phyloP scores from a whole-genome alignment of 1,140 invertebrate species.

The Rhagoletis zephyria region DNA sequence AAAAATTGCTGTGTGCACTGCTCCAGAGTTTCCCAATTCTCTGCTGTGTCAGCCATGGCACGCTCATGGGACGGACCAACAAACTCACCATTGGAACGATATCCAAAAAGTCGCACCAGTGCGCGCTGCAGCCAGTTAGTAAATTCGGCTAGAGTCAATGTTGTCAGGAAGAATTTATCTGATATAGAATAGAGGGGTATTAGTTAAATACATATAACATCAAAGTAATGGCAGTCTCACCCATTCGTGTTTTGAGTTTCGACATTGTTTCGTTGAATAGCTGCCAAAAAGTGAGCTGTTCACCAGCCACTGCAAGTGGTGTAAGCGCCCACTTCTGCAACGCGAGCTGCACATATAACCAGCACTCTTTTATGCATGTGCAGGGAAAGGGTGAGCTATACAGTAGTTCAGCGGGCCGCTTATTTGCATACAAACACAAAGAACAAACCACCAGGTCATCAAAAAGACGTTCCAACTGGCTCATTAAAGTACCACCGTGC shows the following conservation, averaged over 20 bases:
- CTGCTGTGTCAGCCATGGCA: constrained; percentile 1
- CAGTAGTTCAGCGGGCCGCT: constrained; percentile 63
- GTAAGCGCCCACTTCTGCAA: constrained; percentile 55
- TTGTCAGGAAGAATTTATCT: constrained; percentile 53
- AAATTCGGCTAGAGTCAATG: constrained; percentile 56
- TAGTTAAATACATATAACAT: not conserved
- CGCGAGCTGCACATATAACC: constrained; percentile 61
- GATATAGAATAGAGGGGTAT: not conserved
- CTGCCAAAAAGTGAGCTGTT: constrained; percentile 61
- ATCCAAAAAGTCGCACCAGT: constrained; percentile 57
- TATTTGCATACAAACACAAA: constrained; percentile 61
- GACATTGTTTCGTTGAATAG: constrained; percentile 65
- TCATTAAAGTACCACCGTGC: constrained; percentile 11
- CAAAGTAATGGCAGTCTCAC: constrained; percentile 35
- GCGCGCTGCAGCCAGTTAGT: constrained; percentile 58
- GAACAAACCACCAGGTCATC: constrained; percentile 65
- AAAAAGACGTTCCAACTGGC: constrained; percentile 61
- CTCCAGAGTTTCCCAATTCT: constrained; percentile 59
- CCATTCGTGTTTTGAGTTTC: constrained; percentile 58
- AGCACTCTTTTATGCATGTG: constrained; percentile 68
- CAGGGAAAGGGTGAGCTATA: constrained; percentile 66
- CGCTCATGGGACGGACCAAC: constrained; percentile 53
- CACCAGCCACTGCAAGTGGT: not conserved
- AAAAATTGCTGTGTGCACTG: constrained; percentile 63
- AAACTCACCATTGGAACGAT: constrained; percentile 56